phyloP scores from a whole-genome alignment of 2,797 vertebrate genomes.

The Megalops cyprinoides region DNA sequence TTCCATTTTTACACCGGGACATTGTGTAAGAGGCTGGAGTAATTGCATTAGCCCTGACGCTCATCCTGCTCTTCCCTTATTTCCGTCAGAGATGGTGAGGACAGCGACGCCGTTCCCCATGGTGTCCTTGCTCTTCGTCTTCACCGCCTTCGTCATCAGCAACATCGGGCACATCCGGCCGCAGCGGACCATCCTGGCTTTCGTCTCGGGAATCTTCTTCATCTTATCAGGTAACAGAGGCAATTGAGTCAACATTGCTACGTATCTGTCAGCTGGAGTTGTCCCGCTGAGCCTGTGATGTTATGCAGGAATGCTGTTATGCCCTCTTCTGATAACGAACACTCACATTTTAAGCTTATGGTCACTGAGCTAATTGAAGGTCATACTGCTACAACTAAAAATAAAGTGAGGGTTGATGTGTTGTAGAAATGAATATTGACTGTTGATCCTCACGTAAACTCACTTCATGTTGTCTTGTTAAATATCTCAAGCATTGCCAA shows the following conservation, averaged over 20 bases:
- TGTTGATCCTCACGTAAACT: too few species aligned
- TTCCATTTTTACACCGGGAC: background rate
- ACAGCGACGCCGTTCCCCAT: slow-evolving; percentile 91
- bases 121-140: slow-evolving; percentile 91
- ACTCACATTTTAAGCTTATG: background rate
- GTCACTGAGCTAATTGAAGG: background rate
- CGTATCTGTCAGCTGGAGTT: background rate
- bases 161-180: slow-evolving; percentile 95
- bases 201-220: slow-evolving; percentile 94
- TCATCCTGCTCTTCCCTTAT: background rate
- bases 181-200: slow-evolving; percentile 91
- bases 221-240: slow-evolving; percentile 83
- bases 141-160: slow-evolving; percentile 94
- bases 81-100: slow-evolving; percentile 82
- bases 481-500: background rate
- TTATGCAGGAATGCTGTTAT: background rate
- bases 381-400: background rate
- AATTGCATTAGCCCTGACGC: background rate
- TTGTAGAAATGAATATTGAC: too few species aligned
- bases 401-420: background rate
- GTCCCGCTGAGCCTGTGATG: background rate
- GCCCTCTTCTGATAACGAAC: background rate
- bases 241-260: background rate
- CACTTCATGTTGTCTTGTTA: background rate
- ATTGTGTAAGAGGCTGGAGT: background rate